Percentiles rank a stretch among this genome's conserved stretches.
Conservation (phyloP, 1,140 invertebrate genomes). For the Zophobas atratus region DNA sequence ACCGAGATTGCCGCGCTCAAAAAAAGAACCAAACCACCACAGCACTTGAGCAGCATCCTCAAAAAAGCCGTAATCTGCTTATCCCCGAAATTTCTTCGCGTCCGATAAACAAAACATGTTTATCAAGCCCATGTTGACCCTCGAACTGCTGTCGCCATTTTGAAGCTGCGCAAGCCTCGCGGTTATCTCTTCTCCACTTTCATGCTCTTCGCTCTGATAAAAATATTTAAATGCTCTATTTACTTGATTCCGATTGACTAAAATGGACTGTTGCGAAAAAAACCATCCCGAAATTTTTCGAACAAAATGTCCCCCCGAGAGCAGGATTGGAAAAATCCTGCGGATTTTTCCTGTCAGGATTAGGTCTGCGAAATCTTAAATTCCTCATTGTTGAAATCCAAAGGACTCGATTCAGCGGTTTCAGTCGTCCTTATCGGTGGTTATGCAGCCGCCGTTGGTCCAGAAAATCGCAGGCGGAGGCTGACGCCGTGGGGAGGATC, state of each 20-base stretch:
- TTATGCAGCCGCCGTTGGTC: constrained; percentile 43
- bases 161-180: constrained; percentile 27
- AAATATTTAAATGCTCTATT: constrained; percentile 37
- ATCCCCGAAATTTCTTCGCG: constrained; percentile 1
- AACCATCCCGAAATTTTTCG: background rate
- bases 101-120: background rate
- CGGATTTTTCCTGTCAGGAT: background rate
- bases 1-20: background rate
- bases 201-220: constrained; percentile 6
- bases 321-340: background rate
- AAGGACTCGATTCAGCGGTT: constrained; percentile 33
- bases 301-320: background rate
- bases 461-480: constrained; percentile 51
- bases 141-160: constrained; percentile 30
- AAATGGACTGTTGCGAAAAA: constrained; percentile 5
- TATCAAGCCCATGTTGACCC: constrained; percentile 11
- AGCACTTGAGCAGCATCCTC: constrained; percentile 33
- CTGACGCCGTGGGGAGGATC: constrained; percentile 52
- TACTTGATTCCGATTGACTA: constrained; percentile 8
- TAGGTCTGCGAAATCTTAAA: background rate
- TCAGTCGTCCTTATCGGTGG: constrained; percentile 37
- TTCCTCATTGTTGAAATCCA: background rate
- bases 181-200: constrained; percentile 18
- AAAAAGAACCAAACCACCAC: constrained; percentile 20
- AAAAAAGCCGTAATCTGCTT: background rate